Percentiles rank a stretch among this genome's conserved stretches.
These are phyloP conservation scores for Bellardia bayeri DNA, from an alignment of 2,888 invertebrate genomes.

Conservation along the genomic window DNA sequence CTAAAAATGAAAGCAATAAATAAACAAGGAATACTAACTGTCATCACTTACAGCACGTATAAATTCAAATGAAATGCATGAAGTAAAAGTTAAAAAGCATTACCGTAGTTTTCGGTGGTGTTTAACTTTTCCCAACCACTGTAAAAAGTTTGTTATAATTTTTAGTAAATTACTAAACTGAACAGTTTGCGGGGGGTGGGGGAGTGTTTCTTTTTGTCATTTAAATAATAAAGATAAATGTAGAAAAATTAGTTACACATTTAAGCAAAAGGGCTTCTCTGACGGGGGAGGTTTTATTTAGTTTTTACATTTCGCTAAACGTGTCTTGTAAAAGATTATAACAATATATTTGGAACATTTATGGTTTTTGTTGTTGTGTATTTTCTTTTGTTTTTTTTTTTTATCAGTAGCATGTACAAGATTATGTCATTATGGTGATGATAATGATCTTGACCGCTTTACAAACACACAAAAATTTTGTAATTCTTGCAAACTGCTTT, in stretches of 20 bases:
- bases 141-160: constrained; percentile 1
- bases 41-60: too few species aligned
- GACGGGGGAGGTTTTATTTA: constrained; percentile 2
- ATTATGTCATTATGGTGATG: constrained; percentile 52
- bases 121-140: constrained; percentile 19
- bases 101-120: neutral
- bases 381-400: neutral
- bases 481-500: neutral
- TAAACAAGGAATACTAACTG: neutral
- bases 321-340: constrained; percentile 19
- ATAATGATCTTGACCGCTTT: constrained; percentile 57
- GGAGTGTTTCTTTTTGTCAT: neutral
- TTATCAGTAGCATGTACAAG: constrained; percentile 18
- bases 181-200: neutral
- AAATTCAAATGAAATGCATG: neutral
- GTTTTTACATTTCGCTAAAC: neutral
- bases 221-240: constrained; percentile 10
- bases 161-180: constrained; percentile 14
- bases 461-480: constrained; percentile 6
- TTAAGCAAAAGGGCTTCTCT: constrained; percentile 30
- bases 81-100: neutral
- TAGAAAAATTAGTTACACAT: constrained; percentile 34
- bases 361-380: constrained; percentile 6
- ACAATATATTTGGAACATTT: constrained; percentile 46
- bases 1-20: neutral